A percentile compares a stretch with the other conserved stretches of the same genome.
Evolutionary conservation across 2,888 invertebrate genomes (phyloP).

Genomic region (Melanotus villosus): DNA sequence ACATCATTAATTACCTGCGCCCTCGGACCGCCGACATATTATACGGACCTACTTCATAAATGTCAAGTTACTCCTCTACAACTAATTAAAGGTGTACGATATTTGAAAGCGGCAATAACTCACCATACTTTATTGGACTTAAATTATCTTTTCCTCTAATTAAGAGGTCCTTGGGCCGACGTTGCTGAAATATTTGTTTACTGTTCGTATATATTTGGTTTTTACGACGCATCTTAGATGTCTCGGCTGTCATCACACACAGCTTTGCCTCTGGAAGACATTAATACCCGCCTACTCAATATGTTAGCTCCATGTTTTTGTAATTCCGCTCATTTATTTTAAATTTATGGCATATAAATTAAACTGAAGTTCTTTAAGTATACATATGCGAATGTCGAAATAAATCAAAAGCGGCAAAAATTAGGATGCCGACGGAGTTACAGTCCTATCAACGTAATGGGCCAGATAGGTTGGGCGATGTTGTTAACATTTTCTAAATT

Average conservation of each 20-base stretch:
- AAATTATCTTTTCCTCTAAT: constrained; percentile 60
- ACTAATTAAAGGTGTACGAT: constrained; percentile 66
- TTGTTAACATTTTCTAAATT: no score
- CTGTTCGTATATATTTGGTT: constrained; percentile 57
- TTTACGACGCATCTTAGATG: constrained; percentile 61
- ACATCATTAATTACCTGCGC: constrained; percentile 62
- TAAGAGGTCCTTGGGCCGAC: constrained; percentile 59
- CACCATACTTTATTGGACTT: constrained; percentile 61
- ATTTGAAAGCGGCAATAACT: constrained; percentile 63
- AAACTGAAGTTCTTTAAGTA: constrained; percentile 41
- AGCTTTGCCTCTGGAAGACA: constrained; percentile 63
- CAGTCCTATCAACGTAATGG: neutral
- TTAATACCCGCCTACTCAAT: constrained; percentile 66
- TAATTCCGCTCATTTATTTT: constrained; percentile 66
- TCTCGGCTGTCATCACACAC: constrained; percentile 63
- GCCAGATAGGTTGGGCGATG: no score
- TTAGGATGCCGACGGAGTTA: constrained; percentile 15
- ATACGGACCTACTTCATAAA: constrained; percentile 64
- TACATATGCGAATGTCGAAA: constrained; percentile 30
- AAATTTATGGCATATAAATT: constrained; percentile 63
- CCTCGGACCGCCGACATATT: constrained; percentile 57
- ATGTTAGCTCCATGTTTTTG: constrained; percentile 65
- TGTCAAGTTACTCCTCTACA: constrained; percentile 63
- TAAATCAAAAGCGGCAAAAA: constrained; percentile 32
- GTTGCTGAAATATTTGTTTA: constrained; percentile 62